Evolutionary conservation across 2,113 vertebrate species (phyloP).

Genomic region (Festucalex cinctus): DNA sequence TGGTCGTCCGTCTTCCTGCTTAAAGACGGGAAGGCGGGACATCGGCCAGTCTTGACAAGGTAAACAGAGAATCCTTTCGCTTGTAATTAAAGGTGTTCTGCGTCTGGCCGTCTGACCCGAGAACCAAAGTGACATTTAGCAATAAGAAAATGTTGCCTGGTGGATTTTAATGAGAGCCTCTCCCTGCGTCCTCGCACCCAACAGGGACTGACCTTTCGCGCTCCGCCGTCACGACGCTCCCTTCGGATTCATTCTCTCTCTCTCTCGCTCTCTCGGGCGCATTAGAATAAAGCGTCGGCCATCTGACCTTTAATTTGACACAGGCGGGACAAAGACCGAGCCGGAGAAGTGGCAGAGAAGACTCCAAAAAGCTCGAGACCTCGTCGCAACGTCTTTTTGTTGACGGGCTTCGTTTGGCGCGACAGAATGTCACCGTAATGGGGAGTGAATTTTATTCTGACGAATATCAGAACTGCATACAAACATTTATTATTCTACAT

Average conservation of each 20-base stretch:
- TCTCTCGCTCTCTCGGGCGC: slow-evolving; percentile 51
- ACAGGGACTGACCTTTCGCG: slow-evolving; percentile 71
- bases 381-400: slow-evolving; percentile 30
- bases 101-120: slow-evolving; percentile 42
- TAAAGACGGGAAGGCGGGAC: slow-evolving; percentile 7
- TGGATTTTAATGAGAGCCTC: slow-evolving; percentile 71
- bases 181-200: slow-evolving; percentile 51
- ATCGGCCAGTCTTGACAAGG: slow-evolving; percentile 26
- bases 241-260: slow-evolving; percentile 63
- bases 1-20: slow-evolving; percentile 1
- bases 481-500: background rate
- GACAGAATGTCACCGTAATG: too few species aligned
- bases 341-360: slow-evolving; percentile 31
- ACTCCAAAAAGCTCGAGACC: slow-evolving; percentile 45
- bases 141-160: slow-evolving; percentile 37
- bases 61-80: slow-evolving; percentile 51
- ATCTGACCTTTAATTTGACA: slow-evolving; percentile 66
- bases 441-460: too few species aligned
- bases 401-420: background rate
- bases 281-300: slow-evolving; percentile 63
- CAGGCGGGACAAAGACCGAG: slow-evolving; percentile 38
- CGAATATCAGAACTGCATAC: too few species aligned
- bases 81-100: slow-evolving; percentile 52
- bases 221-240: slow-evolving; percentile 65
- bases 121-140: slow-evolving; percentile 71